phyloP scores from a whole-genome alignment of 2,797 vertebrate species.

The Buceros bicornis region DNA sequence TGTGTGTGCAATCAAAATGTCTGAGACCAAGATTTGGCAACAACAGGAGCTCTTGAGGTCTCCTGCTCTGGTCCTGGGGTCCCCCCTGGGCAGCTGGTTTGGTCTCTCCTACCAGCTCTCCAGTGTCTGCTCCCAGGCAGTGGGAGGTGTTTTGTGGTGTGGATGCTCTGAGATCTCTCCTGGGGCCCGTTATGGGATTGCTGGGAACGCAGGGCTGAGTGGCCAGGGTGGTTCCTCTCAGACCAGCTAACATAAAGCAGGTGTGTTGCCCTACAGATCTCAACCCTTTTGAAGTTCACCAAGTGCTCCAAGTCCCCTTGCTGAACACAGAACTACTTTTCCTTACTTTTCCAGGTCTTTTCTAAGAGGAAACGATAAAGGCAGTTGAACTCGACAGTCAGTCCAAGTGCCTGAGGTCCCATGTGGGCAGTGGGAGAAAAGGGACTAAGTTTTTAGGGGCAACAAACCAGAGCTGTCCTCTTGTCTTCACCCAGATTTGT shows the following conservation, averaged over 20 bases:
- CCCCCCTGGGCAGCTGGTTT: background rate
- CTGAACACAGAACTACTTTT: background rate
- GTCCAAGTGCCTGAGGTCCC: background rate
- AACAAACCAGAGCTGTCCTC: background rate
- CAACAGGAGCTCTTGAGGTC: rapidly evolving
- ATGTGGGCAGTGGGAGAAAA: background rate
- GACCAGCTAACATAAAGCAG: background rate
- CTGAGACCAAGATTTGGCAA: rapidly evolving
- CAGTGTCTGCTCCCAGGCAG: rapidly evolving
- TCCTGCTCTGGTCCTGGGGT: background rate
- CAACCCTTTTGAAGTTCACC: background rate
- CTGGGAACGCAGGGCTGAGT: background rate
- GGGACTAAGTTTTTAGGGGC: background rate
- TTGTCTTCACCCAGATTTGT: background rate
- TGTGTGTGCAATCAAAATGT: rapidly evolving
- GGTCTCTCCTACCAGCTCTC: background rate
- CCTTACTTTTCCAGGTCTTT: background rate
- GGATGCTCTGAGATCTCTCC: background rate
- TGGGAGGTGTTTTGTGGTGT: background rate
- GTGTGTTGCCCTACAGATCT: background rate
- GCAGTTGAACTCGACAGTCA: background rate
- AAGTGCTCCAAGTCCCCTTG: background rate
- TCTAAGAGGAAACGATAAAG: background rate
- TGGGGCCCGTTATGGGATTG: rapidly evolving
- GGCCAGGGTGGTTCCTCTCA: background rate